Conservation (phyloP, 2,888 invertebrate genomes). For the Heteromyza rotundicornis region DNA sequence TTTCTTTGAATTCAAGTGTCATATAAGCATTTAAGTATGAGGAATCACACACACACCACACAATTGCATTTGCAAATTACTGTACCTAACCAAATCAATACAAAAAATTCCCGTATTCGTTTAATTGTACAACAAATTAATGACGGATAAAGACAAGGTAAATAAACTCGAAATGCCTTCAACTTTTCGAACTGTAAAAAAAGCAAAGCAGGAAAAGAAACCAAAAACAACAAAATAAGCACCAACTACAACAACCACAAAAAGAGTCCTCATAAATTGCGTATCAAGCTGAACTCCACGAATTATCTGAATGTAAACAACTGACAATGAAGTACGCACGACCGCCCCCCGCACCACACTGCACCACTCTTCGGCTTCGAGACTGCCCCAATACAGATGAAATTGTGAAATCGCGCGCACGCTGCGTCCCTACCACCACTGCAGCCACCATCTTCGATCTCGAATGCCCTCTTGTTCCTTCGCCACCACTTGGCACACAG, state of each 20-base stretch:
- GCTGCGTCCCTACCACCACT: slow-evolving; percentile 15
- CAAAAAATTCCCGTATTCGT: background rate
- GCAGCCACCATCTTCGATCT: background rate
- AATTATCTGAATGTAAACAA: slow-evolving; percentile 31
- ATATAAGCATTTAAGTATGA: no score
- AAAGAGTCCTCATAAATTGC: slow-evolving; percentile 10
- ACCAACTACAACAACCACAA: background rate
- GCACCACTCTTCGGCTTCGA: background rate
- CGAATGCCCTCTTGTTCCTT: background rate
- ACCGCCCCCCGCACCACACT: background rate
- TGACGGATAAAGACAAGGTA: slow-evolving; percentile 16
- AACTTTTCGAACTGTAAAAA: slow-evolving; percentile 31
- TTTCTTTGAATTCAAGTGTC: no score
- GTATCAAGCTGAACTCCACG: slow-evolving; percentile 19
- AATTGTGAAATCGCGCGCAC: slow-evolving; percentile 30
- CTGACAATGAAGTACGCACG: slow-evolving; percentile 18
- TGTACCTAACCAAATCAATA: no score
- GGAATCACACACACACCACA: no score
- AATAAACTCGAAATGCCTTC: slow-evolving; percentile 31
- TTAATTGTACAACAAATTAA: background rate
- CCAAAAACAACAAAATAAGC: background rate
- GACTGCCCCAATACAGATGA: slow-evolving; percentile 32
- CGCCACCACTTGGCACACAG: background rate
- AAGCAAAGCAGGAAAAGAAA: slow-evolving; percentile 9
- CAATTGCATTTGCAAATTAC: no score